These are phyloP conservation scores for Rotaria magnacalcarata DNA, from an alignment of 2,888 invertebrate species.

Conservation along the genomic window DNA sequence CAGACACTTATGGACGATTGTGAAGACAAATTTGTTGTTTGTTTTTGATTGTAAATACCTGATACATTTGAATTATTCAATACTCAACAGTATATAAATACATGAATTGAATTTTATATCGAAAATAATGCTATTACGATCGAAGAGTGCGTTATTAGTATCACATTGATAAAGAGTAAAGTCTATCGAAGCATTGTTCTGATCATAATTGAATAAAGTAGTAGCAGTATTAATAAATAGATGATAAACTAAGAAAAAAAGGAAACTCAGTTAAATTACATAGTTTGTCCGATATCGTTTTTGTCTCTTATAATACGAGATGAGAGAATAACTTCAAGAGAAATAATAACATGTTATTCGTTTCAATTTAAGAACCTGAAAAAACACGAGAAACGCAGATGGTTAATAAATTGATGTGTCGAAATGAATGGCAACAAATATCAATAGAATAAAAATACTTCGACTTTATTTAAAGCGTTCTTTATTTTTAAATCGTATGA, in stretches of 20 bases:
- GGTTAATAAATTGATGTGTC: neutral
- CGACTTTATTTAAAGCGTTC: neutral
- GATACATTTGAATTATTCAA: neutral
- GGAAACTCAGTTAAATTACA: neutral
- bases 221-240: neutral
- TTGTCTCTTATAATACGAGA: neutral
- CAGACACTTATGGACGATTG: neutral
- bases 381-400: neutral
- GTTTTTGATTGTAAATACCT: neutral
- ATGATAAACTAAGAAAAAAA: neutral
- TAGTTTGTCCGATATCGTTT: too few relatives aligned
- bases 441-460: too few relatives aligned
- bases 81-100: neutral
- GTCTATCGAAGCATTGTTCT: neutral
- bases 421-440: neutral
- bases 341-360: neutral
- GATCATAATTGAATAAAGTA: neutral
- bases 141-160: neutral
- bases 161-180: neutral
- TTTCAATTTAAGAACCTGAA: neutral
- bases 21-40: neutral
- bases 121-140: neutral
- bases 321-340: neutral
- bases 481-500: neutral
- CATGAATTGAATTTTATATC: neutral